Base-by-base conservation (phyloP, 2,888 invertebrate species). In the Macaria notata region DNA sequence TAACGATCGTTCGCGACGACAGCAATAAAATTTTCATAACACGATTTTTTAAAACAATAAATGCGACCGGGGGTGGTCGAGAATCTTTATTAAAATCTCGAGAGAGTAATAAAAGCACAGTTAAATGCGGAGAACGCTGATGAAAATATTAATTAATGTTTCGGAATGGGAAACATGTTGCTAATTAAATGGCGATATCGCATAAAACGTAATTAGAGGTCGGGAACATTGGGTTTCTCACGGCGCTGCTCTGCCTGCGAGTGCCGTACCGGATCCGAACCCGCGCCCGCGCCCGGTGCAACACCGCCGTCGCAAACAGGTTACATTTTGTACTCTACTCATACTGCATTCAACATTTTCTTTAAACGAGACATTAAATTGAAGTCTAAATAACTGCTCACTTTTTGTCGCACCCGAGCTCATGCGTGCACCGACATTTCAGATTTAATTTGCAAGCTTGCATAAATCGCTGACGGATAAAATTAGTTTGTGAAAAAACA, bases 91-190 rank as follows among this genome's bases (percentile, higher is more conserved):
- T 89, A 86, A 90, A 88, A 89, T 89, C 88, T 86, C 86, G 80
- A 85, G 82, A 83, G 84, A 84, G 84, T 82, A 88, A 88, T 88
- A 90, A 90, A 90, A 86, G 85, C 84, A 88, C 89, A 88, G 85
- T 88, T 87, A 87, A 88, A 89, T 85, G 88, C 84, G 83, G 84
- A 78, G 86, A 87, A 86, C 83, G 85, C 88, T 85, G 88, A 88
- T 89, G 88, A 88, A 90, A 89, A 89, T 89, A 90, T 90, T 89
- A 90, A 90, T 90, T 89, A 89, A 88, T 88, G 88, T 88, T 86
- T 84, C 82, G 86, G 84, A 88, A 90, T 89, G 87, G 84, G 83
- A 86, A 89, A 88, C 88, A 88, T 86, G 87, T 89, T 87, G 88
- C 90, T 90, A 90, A 90, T 90, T 88, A 90, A 90, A 90, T 86